Percentiles rank a stretch among this genome's conserved stretches.
phyloP scores from a whole-genome alignment of 2,888 invertebrate genomes.

The Eupithecia subfuscata region DNA sequence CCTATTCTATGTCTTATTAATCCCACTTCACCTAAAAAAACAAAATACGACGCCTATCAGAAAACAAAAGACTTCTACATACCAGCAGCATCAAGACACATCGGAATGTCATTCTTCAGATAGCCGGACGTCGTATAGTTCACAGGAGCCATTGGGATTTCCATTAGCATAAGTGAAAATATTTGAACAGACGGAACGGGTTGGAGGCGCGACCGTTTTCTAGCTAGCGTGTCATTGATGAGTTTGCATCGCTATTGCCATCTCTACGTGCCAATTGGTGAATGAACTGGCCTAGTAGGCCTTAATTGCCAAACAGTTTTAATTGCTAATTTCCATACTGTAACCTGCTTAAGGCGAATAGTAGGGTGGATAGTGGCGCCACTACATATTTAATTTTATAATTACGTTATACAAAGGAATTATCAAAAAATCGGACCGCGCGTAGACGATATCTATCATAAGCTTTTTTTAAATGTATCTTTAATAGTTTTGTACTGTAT shows the following conservation, averaged over 20 bases:
- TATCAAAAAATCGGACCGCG: too few species aligned
- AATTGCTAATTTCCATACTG: not conserved
- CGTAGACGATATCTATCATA: too few species aligned
- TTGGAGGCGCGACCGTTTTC: conserved; percentile 60
- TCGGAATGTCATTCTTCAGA: conserved; percentile 13
- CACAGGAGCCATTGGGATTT: conserved; percentile 59
- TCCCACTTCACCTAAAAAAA: not conserved
- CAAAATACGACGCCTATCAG: not conserved
- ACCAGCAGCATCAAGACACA: not conserved
- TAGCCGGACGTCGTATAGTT: conserved; percentile 38
- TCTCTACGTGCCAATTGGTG: conserved; percentile 2
- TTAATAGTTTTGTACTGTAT: too few species aligned
- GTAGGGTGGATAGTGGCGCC: too few species aligned
- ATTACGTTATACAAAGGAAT: too few species aligned
- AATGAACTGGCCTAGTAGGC: not conserved
- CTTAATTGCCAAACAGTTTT: not conserved
- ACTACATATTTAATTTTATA: too few species aligned
- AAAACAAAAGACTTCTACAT: not conserved
- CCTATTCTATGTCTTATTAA: too few species aligned
- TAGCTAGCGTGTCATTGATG: conserved; percentile 43
- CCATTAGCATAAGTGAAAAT: conserved; percentile 82
- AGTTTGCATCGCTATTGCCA: not conserved
- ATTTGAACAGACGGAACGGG: conserved; percentile 65
- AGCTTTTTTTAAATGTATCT: too few species aligned
- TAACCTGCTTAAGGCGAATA: not conserved